A percentile compares a stretch with the other conserved stretches of the same genome.
Evolutionary conservation across 1,140 invertebrate species (phyloP).

Genomic region (Nixonia krombeini): DNA sequence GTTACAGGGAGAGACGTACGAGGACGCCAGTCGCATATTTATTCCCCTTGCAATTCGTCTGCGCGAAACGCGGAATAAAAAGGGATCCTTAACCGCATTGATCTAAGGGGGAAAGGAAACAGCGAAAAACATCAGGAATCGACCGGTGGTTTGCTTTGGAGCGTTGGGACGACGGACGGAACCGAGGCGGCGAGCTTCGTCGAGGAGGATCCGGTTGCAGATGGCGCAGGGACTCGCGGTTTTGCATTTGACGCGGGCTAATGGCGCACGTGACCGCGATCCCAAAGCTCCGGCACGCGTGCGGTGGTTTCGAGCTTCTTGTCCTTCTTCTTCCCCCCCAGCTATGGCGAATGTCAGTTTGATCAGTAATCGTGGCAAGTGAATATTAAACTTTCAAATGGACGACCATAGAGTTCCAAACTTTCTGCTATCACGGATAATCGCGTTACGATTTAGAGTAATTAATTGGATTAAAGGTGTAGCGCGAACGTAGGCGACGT

Average conservation of each 20-base stretch:
- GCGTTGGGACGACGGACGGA: constrained; percentile 51
- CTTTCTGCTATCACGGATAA: too few species aligned
- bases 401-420: too few species aligned
- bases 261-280: constrained; percentile 64
- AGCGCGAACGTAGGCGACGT: too few species aligned
- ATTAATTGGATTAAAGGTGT: too few species aligned
- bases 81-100: too few species aligned
- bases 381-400: too few species aligned
- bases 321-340: constrained; percentile 18
- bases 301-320: constrained; percentile 18
- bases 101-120: constrained; percentile 2
- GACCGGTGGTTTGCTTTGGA: constrained; percentile 33
- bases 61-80: constrained; percentile 28
- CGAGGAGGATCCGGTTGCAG: constrained; percentile 60
- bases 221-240: constrained; percentile 63
- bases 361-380: too few species aligned
- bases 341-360: too few species aligned
- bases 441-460: too few species aligned
- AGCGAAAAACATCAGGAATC: constrained; percentile 30
- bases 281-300: constrained; percentile 53
- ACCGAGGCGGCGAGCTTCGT: constrained; percentile 33
- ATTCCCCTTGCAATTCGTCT: constrained; percentile 39
- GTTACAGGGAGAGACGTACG: constrained; percentile 27
- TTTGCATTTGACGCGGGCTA: constrained; percentile 62
- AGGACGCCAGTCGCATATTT: constrained; percentile 39